phyloP scores from a whole-genome alignment of 2,888 invertebrate genomes.

The Yponomeuta sedellus region DNA sequence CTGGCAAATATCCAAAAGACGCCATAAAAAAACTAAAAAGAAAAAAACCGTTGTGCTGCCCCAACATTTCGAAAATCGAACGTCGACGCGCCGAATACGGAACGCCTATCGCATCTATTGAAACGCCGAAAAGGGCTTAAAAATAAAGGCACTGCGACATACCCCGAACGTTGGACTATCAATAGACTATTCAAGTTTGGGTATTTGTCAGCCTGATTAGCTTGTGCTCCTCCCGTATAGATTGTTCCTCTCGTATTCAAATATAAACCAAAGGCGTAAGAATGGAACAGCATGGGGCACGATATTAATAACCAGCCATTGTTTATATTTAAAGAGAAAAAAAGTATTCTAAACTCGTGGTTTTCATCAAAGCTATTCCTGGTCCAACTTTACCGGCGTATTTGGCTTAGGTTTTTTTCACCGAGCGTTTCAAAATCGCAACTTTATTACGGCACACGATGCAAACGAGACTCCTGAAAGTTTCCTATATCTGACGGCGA shows the following conservation, averaged over 20 bases:
- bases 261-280: conserved; percentile 42
- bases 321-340: not conserved
- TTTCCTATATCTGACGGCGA: conserved; percentile 38
- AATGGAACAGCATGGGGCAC: conserved; percentile 63
- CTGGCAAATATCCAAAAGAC: no score
- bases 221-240: conserved; percentile 46
- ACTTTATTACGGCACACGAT: conserved; percentile 28
- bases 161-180: conserved; percentile 46
- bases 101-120: conserved; percentile 68
- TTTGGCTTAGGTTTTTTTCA: not conserved
- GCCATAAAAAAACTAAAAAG: no score
- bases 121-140: conserved; percentile 70
- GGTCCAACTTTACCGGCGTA: conserved; percentile 4
- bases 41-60: conserved; percentile 31
- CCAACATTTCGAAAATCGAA: conserved; percentile 64
- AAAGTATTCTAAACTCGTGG: not conserved
- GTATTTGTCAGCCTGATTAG: conserved; percentile 75
- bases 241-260: conserved; percentile 21
- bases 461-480: conserved; percentile 40
- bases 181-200: conserved; percentile 66
- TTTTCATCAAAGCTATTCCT: not conserved
- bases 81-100: conserved; percentile 34
- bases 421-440: conserved; percentile 22
- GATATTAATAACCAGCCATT: conserved; percentile 16
- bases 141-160: conserved; percentile 54